Conservation (phyloP, 1,140 invertebrate genomes). For the Zaprionus ghesquierei region DNA sequence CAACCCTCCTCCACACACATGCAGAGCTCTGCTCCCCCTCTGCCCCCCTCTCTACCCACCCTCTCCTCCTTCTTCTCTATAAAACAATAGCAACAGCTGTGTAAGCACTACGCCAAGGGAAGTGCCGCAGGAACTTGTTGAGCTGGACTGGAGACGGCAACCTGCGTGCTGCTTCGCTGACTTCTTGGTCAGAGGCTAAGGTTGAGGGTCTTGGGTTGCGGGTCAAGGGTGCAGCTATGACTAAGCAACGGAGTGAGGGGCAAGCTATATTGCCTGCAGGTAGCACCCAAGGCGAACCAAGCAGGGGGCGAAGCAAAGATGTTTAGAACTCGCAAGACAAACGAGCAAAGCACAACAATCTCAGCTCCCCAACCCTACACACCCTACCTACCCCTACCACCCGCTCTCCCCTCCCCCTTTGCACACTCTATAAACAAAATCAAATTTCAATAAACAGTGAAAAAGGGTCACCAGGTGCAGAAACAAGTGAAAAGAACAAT, state of each 20-base stretch:
- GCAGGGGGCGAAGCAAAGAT: not conserved
- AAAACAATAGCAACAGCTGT: conserved; percentile 69
- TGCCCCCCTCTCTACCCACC: not conserved
- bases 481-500: conserved; percentile 39
- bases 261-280: not conserved
- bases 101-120: conserved; percentile 32
- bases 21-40: conserved; percentile 7
- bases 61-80: not conserved
- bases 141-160: conserved; percentile 46
- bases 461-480: conserved; percentile 67
- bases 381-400: not conserved
- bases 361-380: not conserved
- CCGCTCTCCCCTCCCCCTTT: not conserved
- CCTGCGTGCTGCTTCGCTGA: conserved; percentile 65
- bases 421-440: conserved; percentile 62
- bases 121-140: conserved; percentile 63
- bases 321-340: not conserved
- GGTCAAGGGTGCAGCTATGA: conserved; percentile 14
- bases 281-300: not conserved
- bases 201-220: conserved; percentile 4
- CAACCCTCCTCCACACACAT: conserved; percentile 45
- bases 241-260: not conserved
- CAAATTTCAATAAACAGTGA: conserved; percentile 73
- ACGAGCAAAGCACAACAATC: not conserved
- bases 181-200: conserved; percentile 41